Percentiles rank a stretch among this genome's conserved stretches.
Evolutionary conservation across 30 jellyfish, hydroid and myxozoan genomes (phyloP).

Genomic region (Phacellophora camtschatica): DNA sequence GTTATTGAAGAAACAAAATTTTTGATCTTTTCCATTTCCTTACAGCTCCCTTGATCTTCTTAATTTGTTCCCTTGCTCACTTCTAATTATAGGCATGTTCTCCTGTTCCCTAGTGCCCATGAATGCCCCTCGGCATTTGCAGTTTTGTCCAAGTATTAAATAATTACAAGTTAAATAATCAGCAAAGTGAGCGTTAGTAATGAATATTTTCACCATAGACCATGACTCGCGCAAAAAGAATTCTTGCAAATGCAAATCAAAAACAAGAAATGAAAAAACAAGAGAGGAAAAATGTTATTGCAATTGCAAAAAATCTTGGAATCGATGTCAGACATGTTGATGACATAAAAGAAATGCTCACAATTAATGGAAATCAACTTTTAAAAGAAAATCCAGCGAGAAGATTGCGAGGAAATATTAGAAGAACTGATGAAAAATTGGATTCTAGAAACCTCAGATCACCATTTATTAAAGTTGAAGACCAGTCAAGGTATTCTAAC

Average conservation of each 20-base stretch:
- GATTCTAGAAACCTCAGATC: not conserved
- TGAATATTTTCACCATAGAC: too few species aligned
- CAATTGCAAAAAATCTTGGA: slow-evolving; percentile 33
- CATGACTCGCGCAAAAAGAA: slow-evolving; percentile 35
- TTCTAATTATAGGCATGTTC: too few species aligned
- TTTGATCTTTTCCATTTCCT: too few species aligned
- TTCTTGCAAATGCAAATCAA: slow-evolving; percentile 23
- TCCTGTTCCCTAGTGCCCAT: too few species aligned
- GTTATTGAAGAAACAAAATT: too few species aligned
- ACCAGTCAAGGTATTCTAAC: slow-evolving; percentile 41
- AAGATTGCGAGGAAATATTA: not conserved
- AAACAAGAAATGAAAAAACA: not conserved
- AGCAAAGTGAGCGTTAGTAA: too few species aligned
- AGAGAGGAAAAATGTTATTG: not conserved
- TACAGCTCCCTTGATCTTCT: too few species aligned
- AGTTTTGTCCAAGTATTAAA: too few species aligned
- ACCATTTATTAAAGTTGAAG: slow-evolving; percentile 53
- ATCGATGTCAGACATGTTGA: slow-evolving; percentile 10
- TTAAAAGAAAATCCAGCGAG: not conserved
- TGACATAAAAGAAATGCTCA: not conserved
- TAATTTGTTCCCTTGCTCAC: too few species aligned
- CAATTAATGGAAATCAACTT: not conserved
- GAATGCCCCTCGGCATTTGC: too few species aligned
- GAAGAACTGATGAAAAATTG: not conserved
- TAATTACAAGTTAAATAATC: too few species aligned